Percentiles rank a stretch among this genome's conserved stretches.
These are phyloP conservation scores for Drosophila ohnishii DNA, from an alignment of 1,140 invertebrate species.

Conservation along the genomic window DNA sequence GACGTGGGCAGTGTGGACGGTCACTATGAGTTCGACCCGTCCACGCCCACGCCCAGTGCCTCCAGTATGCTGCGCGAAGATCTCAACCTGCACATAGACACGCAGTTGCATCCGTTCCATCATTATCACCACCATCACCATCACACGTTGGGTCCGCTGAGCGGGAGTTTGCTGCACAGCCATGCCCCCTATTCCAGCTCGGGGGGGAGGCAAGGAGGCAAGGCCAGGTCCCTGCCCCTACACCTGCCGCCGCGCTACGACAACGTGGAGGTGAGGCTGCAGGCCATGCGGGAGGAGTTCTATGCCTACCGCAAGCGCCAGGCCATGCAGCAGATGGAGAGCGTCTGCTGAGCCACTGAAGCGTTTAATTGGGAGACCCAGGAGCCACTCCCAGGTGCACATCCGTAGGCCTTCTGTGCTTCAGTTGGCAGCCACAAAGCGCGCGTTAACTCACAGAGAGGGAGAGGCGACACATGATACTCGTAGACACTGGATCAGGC, in stretches of 20 bases:
- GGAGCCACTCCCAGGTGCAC: slow-evolving; percentile 7
- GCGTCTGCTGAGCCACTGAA: slow-evolving; percentile 86
- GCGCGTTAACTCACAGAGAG: neutral
- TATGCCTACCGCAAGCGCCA: slow-evolving; percentile 95
- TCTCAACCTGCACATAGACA: slow-evolving; percentile 79
- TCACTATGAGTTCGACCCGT: slow-evolving; percentile 96
- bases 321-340: slow-evolving; percentile 87
- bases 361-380: slow-evolving; percentile 18
- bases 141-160: slow-evolving; percentile 62
- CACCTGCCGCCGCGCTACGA: slow-evolving; percentile 87
- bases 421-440: slow-evolving; percentile 19
- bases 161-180: slow-evolving; percentile 83
- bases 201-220: neutral
- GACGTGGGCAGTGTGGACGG: slow-evolving; percentile 95
- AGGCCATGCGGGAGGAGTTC: slow-evolving; percentile 97
- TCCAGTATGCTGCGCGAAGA: slow-evolving; percentile 84
- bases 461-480: slow-evolving; percentile 18
- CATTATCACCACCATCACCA: slow-evolving; percentile 57
- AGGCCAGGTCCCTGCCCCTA: slow-evolving; percentile 71
- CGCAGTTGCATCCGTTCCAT: slow-evolving; percentile 37
- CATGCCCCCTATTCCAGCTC: slow-evolving; percentile 21
- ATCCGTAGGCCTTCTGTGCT: slow-evolving; percentile 2
- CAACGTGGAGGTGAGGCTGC: slow-evolving; percentile 94
- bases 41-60: slow-evolving; percentile 88
- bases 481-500: slow-evolving; percentile 24